Conservation (phyloP, 2,888 invertebrate species). For the Suillia variegata region DNA sequence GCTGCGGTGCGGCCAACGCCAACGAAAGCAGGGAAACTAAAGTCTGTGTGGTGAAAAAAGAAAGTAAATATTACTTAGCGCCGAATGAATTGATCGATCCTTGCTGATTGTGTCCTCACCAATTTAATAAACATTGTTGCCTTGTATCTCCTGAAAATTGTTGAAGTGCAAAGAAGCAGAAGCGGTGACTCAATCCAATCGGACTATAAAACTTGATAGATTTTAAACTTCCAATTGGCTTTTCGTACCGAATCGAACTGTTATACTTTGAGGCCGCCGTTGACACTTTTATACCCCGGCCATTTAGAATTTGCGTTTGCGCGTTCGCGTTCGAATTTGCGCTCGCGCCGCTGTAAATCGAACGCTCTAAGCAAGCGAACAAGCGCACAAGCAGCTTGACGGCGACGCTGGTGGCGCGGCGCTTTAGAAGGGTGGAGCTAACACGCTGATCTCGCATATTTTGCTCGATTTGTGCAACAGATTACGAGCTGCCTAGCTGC, state of each 20-base stretch:
- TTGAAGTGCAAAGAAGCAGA: conserved; percentile 32
- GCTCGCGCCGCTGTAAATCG: conserved; percentile 20
- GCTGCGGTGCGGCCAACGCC: conserved; percentile 58
- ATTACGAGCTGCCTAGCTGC: conserved; percentile 52
- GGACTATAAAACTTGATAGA: conserved; percentile 59
- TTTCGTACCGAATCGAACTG: conserved; percentile 58
- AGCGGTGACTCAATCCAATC: conserved; percentile 50
- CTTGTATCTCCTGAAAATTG: conserved; percentile 25
- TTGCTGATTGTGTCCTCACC: conserved; percentile 52
- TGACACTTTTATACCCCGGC: conserved; percentile 56
- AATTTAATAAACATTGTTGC: conserved; percentile 59
- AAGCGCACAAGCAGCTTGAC: too few species aligned
- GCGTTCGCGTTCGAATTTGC: conserved; percentile 10
- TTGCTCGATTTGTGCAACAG: conserved; percentile 53
- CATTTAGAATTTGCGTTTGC: conserved; percentile 34
- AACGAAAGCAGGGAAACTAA: conserved; percentile 53
- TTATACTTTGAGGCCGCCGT: conserved; percentile 42
- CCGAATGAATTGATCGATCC: neutral
- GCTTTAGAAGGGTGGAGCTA: conserved; percentile 27
- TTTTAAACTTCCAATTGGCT: conserved; percentile 62
- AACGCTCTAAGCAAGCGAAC: too few species aligned
- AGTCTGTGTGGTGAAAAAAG: conserved; percentile 45
- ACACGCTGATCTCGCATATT: conserved; percentile 49
- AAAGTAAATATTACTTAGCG: conserved; percentile 8
- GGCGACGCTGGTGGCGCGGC: conserved; percentile 28